phyloP scores from a whole-genome alignment of 2,888 invertebrate species.

The Cephus pulcher region DNA sequence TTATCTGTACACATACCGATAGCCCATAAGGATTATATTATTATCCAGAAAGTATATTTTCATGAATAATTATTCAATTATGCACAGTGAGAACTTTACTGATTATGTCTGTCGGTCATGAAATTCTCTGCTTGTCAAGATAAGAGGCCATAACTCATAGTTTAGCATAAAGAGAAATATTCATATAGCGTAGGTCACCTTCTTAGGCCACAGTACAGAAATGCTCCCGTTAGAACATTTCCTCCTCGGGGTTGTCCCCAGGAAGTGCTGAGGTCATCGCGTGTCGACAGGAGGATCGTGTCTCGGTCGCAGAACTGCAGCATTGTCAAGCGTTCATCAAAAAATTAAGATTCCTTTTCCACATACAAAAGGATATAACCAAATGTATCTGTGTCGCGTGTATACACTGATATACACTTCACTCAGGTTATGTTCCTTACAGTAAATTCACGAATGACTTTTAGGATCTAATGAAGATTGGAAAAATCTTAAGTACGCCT shows the following conservation, averaged over 20 bases:
- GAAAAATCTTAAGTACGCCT: background rate
- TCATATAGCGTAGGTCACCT: background rate
- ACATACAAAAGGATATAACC: background rate
- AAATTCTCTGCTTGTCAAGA: background rate
- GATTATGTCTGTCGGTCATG: background rate
- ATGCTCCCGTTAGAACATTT: constrained; percentile 50
- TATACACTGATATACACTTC: background rate
- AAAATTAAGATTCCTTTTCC: background rate
- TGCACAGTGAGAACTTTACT: background rate
- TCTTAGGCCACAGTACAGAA: background rate
- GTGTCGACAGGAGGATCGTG: constrained; percentile 31
- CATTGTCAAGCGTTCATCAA: background rate
- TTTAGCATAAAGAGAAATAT: background rate
- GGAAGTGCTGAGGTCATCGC: constrained; percentile 57
- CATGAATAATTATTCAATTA: background rate
- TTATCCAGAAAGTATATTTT: background rate
- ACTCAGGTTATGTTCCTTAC: background rate
- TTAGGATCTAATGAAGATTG: background rate
- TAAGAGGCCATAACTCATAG: background rate
- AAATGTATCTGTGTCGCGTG: background rate
- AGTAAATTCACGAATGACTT: background rate
- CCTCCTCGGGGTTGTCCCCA: constrained; percentile 49
- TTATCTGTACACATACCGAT: background rate
- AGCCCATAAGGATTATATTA: background rate
- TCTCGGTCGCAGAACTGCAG: background rate